phyloP scores from a whole-genome alignment of 1,140 invertebrate genomes.

The Drosophila willistoni region DNA sequence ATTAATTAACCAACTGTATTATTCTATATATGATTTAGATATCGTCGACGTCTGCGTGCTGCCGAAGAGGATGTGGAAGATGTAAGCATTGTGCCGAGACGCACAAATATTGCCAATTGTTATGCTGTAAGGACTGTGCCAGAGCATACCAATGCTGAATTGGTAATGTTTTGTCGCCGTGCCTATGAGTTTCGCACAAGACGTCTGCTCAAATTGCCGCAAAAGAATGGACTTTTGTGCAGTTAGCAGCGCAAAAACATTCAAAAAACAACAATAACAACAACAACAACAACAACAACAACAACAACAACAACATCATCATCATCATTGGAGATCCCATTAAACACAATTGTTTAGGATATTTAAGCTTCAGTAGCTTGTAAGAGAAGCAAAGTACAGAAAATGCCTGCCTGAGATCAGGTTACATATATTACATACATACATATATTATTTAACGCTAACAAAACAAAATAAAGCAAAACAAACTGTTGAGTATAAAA shows the following conservation, averaged over 20 bases:
- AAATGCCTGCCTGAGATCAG: conserved; percentile 17
- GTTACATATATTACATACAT: conserved; percentile 7
- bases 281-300: too few species aligned
- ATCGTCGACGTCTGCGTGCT: conserved; percentile 85
- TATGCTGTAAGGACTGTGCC: conserved; percentile 85
- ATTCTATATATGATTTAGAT: conserved; percentile 73
- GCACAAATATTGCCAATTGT: conserved; percentile 67
- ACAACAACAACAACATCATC: too few species aligned
- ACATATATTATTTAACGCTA: conserved; percentile 6
- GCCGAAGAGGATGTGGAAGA: conserved; percentile 84
- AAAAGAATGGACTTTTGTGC: conserved; percentile 60
- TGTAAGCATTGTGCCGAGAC: conserved; percentile 67
- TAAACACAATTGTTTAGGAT: conserved; percentile 23
- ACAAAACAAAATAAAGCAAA: neutral
- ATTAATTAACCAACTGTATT: too few species aligned
- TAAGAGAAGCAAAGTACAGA: conserved; percentile 15
- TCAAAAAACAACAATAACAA: conserved; percentile 10
- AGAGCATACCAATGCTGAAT: conserved; percentile 89
- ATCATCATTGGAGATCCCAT: conserved; percentile 7
- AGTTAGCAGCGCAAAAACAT: conserved; percentile 29
- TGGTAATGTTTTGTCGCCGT: conserved; percentile 96
- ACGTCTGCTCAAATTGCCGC: conserved; percentile 89
- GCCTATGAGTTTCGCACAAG: conserved; percentile 97
- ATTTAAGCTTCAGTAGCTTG: conserved; percentile 31
- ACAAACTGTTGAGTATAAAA: conserved; percentile 5